A percentile compares a stretch with the other conserved stretches of the same genome.
These are phyloP conservation scores for Drosophila pachea DNA, from an alignment of 1,140 invertebrate genomes.

Conservation along the genomic window DNA sequence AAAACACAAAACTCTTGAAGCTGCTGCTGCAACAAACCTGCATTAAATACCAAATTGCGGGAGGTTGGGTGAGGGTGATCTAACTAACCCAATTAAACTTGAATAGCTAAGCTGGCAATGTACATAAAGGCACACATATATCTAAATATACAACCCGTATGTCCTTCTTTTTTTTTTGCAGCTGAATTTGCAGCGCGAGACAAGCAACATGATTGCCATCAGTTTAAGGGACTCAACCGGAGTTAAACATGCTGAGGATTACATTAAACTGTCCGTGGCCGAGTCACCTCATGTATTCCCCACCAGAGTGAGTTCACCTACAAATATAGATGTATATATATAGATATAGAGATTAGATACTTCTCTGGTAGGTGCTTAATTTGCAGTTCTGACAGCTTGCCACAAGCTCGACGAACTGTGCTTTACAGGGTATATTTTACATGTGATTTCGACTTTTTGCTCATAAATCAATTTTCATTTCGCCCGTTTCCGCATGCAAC, in stretches of 20 bases:
- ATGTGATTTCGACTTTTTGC: conserved; percentile 13
- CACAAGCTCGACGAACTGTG: conserved; percentile 3
- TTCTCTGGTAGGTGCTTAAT: neutral
- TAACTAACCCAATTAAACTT: conserved; percentile 14
- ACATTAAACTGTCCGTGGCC: conserved; percentile 67
- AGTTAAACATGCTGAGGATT: conserved; percentile 77
- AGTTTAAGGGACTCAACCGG: conserved; percentile 71
- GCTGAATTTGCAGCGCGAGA: conserved; percentile 71
- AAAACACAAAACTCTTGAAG: conserved; percentile 42
- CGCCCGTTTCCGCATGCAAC: conserved; percentile 10
- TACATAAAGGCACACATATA: neutral
- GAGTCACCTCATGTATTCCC: conserved; percentile 70
- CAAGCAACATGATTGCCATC: conserved; percentile 74
- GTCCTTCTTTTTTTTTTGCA: conserved; percentile 32
- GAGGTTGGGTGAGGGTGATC: neutral
- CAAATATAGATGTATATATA: neutral
- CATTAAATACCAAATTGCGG: conserved; percentile 35
- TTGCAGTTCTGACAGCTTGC: conserved; percentile 11
- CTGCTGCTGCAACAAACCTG: conserved; percentile 17
- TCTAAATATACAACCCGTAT: neutral
- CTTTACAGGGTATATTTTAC: conserved; percentile 7
- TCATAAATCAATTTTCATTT: conserved; percentile 26
- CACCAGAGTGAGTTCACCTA: conserved; percentile 66
- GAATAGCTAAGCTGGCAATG: neutral
- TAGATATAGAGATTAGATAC: neutral